Conservation (phyloP, 1,140 invertebrate genomes). For the Platyura marginata region DNA sequence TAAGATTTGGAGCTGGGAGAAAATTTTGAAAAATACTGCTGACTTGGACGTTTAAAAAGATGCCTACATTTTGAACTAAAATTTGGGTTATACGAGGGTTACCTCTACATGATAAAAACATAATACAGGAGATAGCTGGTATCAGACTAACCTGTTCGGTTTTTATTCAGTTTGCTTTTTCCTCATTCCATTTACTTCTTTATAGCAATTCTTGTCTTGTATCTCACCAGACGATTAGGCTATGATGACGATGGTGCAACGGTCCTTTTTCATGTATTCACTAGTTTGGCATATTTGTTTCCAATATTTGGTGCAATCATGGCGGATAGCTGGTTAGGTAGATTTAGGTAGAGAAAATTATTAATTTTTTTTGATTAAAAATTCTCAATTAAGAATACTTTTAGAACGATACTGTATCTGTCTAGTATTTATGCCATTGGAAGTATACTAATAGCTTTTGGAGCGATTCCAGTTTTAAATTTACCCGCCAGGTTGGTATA, state of each 20-base stretch:
- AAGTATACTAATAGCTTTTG: conserved; percentile 45
- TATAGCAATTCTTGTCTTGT: conserved; percentile 52
- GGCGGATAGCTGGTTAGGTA: conserved; percentile 56
- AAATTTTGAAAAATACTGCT: too few species aligned
- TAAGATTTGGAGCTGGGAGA: too few species aligned
- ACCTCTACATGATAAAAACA: too few species aligned
- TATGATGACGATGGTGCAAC: conserved; percentile 43
- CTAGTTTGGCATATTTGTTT: conserved; percentile 56
- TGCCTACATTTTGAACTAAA: too few species aligned
- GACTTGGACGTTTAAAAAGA: too few species aligned
- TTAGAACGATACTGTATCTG: conserved; percentile 55
- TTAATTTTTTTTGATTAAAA: not conserved
- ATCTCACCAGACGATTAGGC: conserved; percentile 40
- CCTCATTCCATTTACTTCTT: conserved; percentile 10
- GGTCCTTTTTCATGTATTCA: conserved; percentile 53
- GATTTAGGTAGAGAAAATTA: conserved; percentile 30
- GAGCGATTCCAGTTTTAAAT: conserved; percentile 29
- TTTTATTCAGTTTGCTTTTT: not conserved
- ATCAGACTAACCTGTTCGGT: too few species aligned
- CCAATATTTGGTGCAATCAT: conserved; percentile 58
- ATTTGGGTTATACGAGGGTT: too few species aligned
- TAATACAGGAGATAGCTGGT: too few species aligned
- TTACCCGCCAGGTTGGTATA: conserved; percentile 9
- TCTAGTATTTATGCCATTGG: conserved; percentile 60
- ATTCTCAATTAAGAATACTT: conserved; percentile 21